Percentiles rank a stretch among this genome's conserved stretches.
phyloP scores from a whole-genome alignment of 2,797 vertebrate species.

The Bradypodion pumilum region DNA sequence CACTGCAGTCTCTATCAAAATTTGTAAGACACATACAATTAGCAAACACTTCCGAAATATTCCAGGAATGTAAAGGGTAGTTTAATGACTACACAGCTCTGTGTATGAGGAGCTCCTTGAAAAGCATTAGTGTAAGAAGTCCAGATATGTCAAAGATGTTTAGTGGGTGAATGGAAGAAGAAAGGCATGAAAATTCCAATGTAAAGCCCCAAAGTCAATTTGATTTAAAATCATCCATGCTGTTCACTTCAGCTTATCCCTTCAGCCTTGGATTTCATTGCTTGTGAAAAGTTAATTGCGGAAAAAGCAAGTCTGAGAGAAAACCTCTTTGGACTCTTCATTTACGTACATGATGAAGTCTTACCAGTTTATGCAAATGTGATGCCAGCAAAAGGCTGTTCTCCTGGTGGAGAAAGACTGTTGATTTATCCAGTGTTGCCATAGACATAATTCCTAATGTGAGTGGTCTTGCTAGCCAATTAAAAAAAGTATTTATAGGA shows the following conservation, averaged over 20 bases:
- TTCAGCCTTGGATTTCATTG: neutral
- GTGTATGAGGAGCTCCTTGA: neutral
- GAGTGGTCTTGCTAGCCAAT: neutral
- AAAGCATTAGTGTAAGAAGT: neutral
- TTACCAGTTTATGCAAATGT: neutral
- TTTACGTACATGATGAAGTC: neutral
- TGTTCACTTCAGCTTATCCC: no score
- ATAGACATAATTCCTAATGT: neutral
- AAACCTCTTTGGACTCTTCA: neutral
- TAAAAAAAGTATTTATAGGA: neutral
- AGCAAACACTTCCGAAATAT: neutral
- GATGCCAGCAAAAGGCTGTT: neutral
- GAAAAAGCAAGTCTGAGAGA: neutral
- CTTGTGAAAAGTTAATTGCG: neutral
- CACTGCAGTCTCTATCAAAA: neutral
- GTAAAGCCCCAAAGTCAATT: neutral
- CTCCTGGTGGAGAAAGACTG: neutral
- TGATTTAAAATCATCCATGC: no score
- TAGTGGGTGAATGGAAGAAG: neutral
- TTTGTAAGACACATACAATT: neutral
- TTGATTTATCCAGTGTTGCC: neutral
- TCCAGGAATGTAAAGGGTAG: neutral
- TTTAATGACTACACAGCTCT: neutral
- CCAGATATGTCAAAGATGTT: neutral
- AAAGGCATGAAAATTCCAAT: neutral